Evolutionary conservation across 1,140 invertebrate genomes (phyloP).

Genomic region (Laodelphax striatellus): DNA sequence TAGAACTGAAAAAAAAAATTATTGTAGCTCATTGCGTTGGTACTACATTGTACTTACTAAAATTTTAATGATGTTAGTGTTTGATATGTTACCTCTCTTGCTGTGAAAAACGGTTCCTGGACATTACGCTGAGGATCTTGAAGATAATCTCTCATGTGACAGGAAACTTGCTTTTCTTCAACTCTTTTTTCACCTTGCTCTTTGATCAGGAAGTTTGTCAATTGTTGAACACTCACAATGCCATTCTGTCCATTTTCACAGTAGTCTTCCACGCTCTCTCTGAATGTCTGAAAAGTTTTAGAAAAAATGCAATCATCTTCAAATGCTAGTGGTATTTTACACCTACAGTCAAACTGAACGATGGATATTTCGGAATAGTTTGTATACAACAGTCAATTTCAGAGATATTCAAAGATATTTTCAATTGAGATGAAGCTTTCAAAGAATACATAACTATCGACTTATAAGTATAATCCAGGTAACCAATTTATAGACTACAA

Average conservation of each 20-base stretch:
- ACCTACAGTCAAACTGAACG: too few relatives aligned
- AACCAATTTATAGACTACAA: too few relatives aligned
- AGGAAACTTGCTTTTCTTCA: conserved; percentile 47
- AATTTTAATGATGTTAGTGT: neutral
- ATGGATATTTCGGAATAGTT: too few relatives aligned
- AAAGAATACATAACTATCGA: too few relatives aligned
- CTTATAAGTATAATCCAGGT: too few relatives aligned
- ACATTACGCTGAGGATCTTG: conserved; percentile 68
- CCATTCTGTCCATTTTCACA: conserved; percentile 46
- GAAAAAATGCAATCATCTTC: conserved; percentile 12
- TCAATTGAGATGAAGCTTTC: too few relatives aligned
- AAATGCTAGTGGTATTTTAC: too few relatives aligned
- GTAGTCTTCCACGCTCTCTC: conserved; percentile 48
- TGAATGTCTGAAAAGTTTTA: conserved; percentile 40
- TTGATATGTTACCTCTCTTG: conserved; percentile 44
- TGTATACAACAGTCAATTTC: too few relatives aligned
- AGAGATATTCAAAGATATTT: too few relatives aligned
- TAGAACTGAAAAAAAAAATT: too few relatives aligned
- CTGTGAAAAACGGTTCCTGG: conserved; percentile 66
- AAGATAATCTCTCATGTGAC: conserved; percentile 64
- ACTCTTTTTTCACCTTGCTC: conserved; percentile 67
- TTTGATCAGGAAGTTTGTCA: conserved; percentile 62
- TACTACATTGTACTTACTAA: too few relatives aligned
- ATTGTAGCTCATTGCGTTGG: too few relatives aligned
- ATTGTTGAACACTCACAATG: conserved; percentile 60